These are phyloP conservation scores for Tetrao urogallus DNA, from an alignment of 2,113 vertebrate species.

Conservation along the genomic window DNA sequence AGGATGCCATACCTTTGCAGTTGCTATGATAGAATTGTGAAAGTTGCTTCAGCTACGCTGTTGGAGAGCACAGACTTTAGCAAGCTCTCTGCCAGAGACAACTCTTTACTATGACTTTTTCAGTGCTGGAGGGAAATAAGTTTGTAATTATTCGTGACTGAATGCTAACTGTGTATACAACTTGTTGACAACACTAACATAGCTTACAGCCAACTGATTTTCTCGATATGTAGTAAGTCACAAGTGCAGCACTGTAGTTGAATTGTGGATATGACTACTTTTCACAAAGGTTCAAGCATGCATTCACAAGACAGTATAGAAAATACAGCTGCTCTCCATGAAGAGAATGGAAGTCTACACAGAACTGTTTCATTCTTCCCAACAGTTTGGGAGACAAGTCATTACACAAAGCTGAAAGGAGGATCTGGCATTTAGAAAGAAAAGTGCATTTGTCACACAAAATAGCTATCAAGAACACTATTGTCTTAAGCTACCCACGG, in stretches of 20 bases:
- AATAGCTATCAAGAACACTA: slow-evolving; percentile 65
- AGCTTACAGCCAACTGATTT: neutral
- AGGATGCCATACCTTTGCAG: neutral
- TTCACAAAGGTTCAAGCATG: neutral
- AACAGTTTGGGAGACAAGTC: slow-evolving; percentile 49
- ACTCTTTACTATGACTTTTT: neutral
- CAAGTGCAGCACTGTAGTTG: neutral
- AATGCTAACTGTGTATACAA: neutral
- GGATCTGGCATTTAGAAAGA: slow-evolving; percentile 59
- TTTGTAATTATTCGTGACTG: neutral
- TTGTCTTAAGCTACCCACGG: slow-evolving; percentile 53
- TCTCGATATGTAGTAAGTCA: neutral
- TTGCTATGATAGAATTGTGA: neutral
- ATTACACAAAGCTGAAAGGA: slow-evolving; percentile 60
- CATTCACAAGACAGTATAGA: neutral
- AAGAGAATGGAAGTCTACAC: slow-evolving; percentile 30
- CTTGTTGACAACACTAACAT: neutral
- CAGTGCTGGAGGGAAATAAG: neutral
- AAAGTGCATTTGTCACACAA: slow-evolving; percentile 58
- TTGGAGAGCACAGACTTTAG: neutral
- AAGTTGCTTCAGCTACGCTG: neutral
- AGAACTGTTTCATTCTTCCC: slow-evolving; percentile 55
- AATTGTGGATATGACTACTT: neutral
- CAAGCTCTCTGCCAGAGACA: neutral
- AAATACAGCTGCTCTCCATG: slow-evolving; percentile 40